Percentiles rank a stretch among this genome's conserved stretches.
Conservation (phyloP, 2,888 invertebrate species). For the Acrobasis repandana region DNA sequence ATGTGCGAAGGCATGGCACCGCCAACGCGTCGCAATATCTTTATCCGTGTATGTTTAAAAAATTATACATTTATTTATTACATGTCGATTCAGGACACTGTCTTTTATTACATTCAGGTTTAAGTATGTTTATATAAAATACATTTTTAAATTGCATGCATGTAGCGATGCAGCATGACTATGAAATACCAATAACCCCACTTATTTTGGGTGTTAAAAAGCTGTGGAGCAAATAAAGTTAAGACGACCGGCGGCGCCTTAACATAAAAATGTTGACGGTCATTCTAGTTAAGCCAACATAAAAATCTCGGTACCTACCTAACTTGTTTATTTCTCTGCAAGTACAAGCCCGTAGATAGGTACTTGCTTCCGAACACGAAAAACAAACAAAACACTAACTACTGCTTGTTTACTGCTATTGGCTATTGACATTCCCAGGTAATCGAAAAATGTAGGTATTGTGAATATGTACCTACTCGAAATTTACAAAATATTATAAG, state of each 20-base stretch:
- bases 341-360: neutral
- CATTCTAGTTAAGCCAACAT: neutral
- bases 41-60: slow-evolving; percentile 23
- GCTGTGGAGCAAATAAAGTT: neutral
- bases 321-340: neutral
- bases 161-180: too few relatives aligned
- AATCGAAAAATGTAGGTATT: neutral
- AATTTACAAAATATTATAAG: neutral
- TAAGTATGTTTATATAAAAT: neutral
- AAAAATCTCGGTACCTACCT: neutral
- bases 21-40: slow-evolving; percentile 18
- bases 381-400: slow-evolving; percentile 5
- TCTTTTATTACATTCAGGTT: slow-evolving; percentile 14
- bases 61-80: slow-evolving; percentile 18
- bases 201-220: neutral
- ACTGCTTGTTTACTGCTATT: neutral
- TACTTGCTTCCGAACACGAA: neutral
- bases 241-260: neutral
- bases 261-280: neutral
- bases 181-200: neutral
- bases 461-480: neutral
- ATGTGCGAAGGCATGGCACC: slow-evolving; percentile 19
- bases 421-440: slow-evolving; percentile 7
- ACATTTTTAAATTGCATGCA: too few relatives aligned
- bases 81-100: neutral